These are phyloP conservation scores for Druon quercuslanigerum DNA, from an alignment of 1,140 invertebrate genomes.

Conservation along the genomic window DNA sequence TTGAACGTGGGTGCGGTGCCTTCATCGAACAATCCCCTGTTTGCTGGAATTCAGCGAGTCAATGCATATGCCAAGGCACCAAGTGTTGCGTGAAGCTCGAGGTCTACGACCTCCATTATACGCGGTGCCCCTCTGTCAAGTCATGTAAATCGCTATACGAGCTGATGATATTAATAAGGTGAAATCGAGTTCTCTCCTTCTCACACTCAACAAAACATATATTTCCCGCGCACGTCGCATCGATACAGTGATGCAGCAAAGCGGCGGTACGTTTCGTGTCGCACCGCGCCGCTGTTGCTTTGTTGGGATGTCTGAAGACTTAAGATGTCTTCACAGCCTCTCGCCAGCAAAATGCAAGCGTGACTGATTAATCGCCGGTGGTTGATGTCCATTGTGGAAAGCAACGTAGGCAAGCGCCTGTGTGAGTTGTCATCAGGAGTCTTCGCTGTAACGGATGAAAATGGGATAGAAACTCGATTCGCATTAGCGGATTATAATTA, in stretches of 20 bases:
- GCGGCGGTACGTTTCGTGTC: neutral
- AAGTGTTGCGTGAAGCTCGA: conserved; percentile 44
- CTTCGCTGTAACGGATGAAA: neutral
- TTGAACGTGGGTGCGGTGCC: conserved; percentile 80
- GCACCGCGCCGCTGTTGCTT: neutral
- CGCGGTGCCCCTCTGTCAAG: neutral
- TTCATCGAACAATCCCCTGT: conserved; percentile 44
- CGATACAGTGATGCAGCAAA: neutral
- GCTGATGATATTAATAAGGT: conserved; percentile 38
- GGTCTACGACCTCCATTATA: neutral
- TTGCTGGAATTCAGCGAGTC: conserved; percentile 38
- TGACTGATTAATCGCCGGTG: conserved; percentile 17
- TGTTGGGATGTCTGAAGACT: neutral
- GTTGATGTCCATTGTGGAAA: conserved; percentile 20
- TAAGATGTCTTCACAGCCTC: conserved; percentile 11
- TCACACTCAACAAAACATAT: conserved; percentile 31
- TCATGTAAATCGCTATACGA: conserved; percentile 31
- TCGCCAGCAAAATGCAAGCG: neutral
- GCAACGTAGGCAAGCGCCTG: neutral
- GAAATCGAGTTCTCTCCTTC: conserved; percentile 55
- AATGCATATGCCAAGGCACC: conserved; percentile 40
- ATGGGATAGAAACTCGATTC: neutral
- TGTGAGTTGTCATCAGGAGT: neutral
- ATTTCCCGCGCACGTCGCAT: conserved; percentile 9
- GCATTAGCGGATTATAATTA: too few species aligned